Evolutionary conservation across 2,888 invertebrate species (phyloP).

Genomic region (Apodemia zela): DNA sequence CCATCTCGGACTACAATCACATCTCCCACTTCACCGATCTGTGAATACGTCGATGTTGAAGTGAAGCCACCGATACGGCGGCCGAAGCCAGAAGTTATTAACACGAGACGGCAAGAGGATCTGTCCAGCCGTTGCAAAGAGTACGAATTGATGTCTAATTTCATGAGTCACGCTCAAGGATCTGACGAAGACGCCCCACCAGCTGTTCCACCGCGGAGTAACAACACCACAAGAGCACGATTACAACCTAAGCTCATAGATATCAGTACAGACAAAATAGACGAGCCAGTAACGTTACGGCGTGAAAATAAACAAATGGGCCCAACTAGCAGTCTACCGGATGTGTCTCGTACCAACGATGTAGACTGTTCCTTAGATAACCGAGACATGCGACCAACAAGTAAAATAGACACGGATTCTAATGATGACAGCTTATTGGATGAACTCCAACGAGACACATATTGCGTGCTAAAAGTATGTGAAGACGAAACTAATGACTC

Average conservation of each 20-base stretch:
- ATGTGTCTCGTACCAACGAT: conserved; percentile 29
- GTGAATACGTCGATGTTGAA: conserved; percentile 54
- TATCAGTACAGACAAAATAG: conserved; percentile 83
- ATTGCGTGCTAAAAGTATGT: conserved; percentile 65
- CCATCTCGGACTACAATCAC: conserved; percentile 44
- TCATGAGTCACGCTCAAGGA: conserved; percentile 51
- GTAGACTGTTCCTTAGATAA: conserved; percentile 28
- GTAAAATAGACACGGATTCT: conserved; percentile 45
- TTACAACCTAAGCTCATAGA: conserved; percentile 39
- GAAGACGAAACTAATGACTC: conserved; percentile 52
- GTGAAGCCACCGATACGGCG: conserved; percentile 46
- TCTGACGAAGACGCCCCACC: conserved; percentile 49
- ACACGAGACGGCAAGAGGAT: conserved; percentile 37
- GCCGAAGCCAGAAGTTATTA: conserved; percentile 38
- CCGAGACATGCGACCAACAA: conserved; percentile 31
- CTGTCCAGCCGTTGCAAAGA: conserved; percentile 49
- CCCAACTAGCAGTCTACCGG: conserved; percentile 37
- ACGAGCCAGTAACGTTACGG: conserved; percentile 76
- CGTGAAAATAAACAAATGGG: conserved; percentile 74
- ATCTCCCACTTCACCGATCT: conserved; percentile 38
- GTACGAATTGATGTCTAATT: conserved; percentile 71
- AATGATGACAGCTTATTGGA: conserved; percentile 70
- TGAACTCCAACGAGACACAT: conserved; percentile 63
- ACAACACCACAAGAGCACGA: conserved; percentile 38
- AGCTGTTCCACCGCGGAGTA: conserved; percentile 54